These are phyloP conservation scores for Xestia rhomboidea DNA, from an alignment of 2,888 invertebrate genomes.

Conservation along the genomic window DNA sequence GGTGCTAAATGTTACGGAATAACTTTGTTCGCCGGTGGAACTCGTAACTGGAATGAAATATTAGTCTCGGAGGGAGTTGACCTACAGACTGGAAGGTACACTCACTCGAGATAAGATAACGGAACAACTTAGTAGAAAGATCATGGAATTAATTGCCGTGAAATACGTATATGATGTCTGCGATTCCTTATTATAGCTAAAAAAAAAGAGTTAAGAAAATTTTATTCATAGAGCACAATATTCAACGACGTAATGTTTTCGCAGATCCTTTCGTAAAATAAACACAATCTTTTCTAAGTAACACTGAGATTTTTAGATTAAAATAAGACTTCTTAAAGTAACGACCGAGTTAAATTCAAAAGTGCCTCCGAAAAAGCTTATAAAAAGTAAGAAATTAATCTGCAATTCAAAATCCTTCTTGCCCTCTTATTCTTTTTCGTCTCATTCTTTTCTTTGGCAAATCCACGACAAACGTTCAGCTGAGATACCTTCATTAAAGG, in stretches of 20 bases:
- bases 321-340: slow-evolving; percentile 75
- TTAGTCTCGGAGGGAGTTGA: slow-evolving; percentile 36
- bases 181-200: slow-evolving; percentile 3
- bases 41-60: slow-evolving; percentile 51
- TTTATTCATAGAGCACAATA: slow-evolving; percentile 23
- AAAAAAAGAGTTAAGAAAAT: slow-evolving; percentile 14
- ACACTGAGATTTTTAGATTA: slow-evolving; percentile 71
- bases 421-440: slow-evolving; percentile 76
- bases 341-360: slow-evolving; percentile 79
- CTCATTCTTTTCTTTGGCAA: slow-evolving; percentile 73
- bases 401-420: slow-evolving; percentile 84
- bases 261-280: slow-evolving; percentile 51
- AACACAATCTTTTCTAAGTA: slow-evolving; percentile 60
- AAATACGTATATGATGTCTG: slow-evolving; percentile 34
- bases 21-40: slow-evolving; percentile 45
- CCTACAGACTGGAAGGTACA: slow-evolving; percentile 29
- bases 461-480: slow-evolving; percentile 73
- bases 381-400: slow-evolving; percentile 86
- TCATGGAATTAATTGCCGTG: slow-evolving; percentile 30
- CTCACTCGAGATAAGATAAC: slow-evolving; percentile 24
- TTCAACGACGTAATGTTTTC: slow-evolving; percentile 26
- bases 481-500: slow-evolving; percentile 63
- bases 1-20: slow-evolving; percentile 64
- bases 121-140: slow-evolving; percentile 21
- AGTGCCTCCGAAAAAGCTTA: slow-evolving; percentile 81